phyloP scores from a whole-genome alignment of 2,888 invertebrate species.

The Nasonovia ribisnigri region DNA sequence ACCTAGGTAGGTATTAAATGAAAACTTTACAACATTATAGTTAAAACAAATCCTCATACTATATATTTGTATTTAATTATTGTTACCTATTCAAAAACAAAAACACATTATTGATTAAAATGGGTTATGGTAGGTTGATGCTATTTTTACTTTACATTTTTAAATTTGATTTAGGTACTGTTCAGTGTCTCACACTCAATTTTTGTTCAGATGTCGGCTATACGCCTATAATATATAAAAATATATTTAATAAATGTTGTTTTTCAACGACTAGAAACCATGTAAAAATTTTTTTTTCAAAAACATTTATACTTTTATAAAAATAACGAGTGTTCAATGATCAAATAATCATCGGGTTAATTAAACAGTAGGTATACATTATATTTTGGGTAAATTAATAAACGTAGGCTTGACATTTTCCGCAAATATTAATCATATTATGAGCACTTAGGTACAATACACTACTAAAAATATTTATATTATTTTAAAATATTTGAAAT shows the following conservation, averaged over 20 bases:
- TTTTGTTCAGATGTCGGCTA: background rate
- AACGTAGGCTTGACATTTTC: background rate
- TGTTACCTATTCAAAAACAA: background rate
- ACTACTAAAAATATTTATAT: background rate
- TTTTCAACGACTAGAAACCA: too few relatives aligned
- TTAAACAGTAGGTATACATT: background rate
- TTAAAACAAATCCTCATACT: background rate
- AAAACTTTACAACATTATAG: background rate
- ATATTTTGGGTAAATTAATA: background rate
- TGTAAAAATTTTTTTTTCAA: too few relatives aligned
- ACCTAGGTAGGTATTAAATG: too few relatives aligned
- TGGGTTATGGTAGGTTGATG: background rate
- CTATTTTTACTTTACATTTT: background rate
- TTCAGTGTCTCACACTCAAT: background rate
- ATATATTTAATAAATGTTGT: too few relatives aligned
- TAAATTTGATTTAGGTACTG: background rate
- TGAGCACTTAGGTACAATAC: background rate
- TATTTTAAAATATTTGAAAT: background rate
- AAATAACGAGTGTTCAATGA: too few relatives aligned
- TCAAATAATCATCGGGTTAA: too few relatives aligned
- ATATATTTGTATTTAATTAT: background rate
- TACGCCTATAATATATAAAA: too few relatives aligned
- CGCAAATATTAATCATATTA: background rate
- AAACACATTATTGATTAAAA: background rate
- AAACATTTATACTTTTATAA: too few relatives aligned